phyloP scores from a whole-genome alignment of 2,113 vertebrate species.

The Pavo muticus region DNA sequence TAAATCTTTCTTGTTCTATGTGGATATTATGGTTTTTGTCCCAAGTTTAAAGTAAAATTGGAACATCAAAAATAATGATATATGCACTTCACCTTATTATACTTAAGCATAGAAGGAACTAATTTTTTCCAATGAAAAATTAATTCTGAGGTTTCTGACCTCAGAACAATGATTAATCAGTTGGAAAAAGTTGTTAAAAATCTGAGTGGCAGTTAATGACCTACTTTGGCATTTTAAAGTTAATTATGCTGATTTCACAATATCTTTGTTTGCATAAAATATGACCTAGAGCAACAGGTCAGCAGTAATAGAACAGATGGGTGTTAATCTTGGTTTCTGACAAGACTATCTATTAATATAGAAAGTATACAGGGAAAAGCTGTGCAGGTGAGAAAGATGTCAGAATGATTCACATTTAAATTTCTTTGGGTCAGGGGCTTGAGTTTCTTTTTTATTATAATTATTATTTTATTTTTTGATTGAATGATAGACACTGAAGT shows the following conservation, averaged over 20 bases:
- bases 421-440: background rate
- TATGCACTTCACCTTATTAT: background rate
- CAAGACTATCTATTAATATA: background rate
- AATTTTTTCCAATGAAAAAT: background rate
- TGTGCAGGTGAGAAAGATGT: background rate
- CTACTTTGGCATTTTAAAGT: conserved; percentile 38
- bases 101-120: background rate
- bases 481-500: conserved; percentile 76
- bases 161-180: conserved; percentile 30
- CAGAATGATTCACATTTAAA: conserved; percentile 30
- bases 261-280: conserved; percentile 60
- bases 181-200: conserved; percentile 29
- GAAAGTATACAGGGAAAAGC: background rate
- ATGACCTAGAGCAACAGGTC: conserved; percentile 52
- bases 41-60: background rate
- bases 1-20: background rate
- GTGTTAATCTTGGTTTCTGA: conserved; percentile 52
- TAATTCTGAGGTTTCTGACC: conserved; percentile 15
- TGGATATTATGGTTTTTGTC: background rate
- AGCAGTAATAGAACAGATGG: conserved; percentile 30
- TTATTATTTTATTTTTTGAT: conserved; percentile 65
- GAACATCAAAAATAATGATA: background rate
- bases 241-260: conserved; percentile 62
- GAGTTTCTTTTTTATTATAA: background rate
- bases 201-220: conserved; percentile 50